Conservation (phyloP, 37 sponge, comb jelly and placozoan species). For the Ianthella basta region DNA sequence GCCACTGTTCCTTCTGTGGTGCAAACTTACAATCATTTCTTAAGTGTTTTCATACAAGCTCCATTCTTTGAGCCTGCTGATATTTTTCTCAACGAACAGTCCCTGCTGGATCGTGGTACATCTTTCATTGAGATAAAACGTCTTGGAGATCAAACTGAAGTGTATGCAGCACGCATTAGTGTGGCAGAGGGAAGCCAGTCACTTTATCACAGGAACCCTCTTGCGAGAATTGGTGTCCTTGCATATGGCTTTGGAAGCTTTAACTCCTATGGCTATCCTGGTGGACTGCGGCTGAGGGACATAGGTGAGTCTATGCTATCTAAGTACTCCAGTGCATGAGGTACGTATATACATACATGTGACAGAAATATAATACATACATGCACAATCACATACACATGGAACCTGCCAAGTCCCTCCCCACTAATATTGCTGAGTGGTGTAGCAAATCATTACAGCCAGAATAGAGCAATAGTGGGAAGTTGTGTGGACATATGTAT, state of each 20-base stretch:
- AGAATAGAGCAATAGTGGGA: background rate
- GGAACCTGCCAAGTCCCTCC: background rate
- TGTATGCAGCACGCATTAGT: background rate
- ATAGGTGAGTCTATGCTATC: background rate
- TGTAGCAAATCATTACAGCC: background rate
- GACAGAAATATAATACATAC: background rate
- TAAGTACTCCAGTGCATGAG: background rate
- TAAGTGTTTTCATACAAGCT: background rate
- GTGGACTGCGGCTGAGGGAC: background rate
- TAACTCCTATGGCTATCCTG: slow-evolving; percentile 24
- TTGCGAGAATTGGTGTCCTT: slow-evolving; percentile 1
- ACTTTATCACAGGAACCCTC: background rate
- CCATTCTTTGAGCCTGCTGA: background rate
- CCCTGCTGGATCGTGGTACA: background rate
- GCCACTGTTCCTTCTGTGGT: background rate
- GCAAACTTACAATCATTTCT: slow-evolving; percentile 1
- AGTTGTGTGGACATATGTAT: background rate
- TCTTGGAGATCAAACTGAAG: background rate
- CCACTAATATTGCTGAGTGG: background rate
- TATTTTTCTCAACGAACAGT: background rate
- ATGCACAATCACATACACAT: too few relatives aligned
- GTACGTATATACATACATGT: background rate
- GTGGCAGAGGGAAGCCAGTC: background rate
- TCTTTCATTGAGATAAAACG: background rate
- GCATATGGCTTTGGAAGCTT: background rate